A percentile compares a stretch with the other conserved stretches of the same genome.
These are phyloP conservation scores for Cynopterus sphinx DNA, from an alignment of 2,797 vertebrate species.

Conservation along the genomic window DNA sequence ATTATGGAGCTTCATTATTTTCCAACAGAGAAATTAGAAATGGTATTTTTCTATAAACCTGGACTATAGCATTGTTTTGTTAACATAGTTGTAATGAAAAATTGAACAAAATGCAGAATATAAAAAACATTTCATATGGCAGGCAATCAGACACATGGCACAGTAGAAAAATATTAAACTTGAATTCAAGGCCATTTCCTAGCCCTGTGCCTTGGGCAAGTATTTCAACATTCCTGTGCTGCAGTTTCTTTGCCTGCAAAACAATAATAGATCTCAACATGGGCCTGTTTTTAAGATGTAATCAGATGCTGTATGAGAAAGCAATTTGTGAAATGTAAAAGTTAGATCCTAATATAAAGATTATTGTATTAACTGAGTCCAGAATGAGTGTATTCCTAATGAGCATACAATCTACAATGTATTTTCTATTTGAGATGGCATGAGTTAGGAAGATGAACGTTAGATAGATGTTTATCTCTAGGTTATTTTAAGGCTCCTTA, in stretches of 20 bases:
- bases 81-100: conserved; percentile 10
- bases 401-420: background rate
- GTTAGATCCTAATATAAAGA: background rate
- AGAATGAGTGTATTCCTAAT: background rate
- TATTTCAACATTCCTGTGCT: background rate
- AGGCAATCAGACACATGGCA: background rate
- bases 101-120: conserved; percentile 38
- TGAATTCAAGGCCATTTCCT: background rate
- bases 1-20: background rate
- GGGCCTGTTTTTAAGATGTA: background rate
- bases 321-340: background rate
- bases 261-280: background rate
- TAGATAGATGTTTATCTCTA: background rate
- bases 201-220: background rate
- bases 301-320: background rate
- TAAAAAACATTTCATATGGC: background rate
- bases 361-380: background rate
- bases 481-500: background rate
- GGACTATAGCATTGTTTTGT: background rate
- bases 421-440: background rate
- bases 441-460: background rate
- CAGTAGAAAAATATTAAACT: background rate
- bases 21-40: background rate
- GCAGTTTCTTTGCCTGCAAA: background rate
- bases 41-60: background rate